These are phyloP conservation scores for Euclidia mi DNA, from an alignment of 2,888 invertebrate species.

Conservation along the genomic window DNA sequence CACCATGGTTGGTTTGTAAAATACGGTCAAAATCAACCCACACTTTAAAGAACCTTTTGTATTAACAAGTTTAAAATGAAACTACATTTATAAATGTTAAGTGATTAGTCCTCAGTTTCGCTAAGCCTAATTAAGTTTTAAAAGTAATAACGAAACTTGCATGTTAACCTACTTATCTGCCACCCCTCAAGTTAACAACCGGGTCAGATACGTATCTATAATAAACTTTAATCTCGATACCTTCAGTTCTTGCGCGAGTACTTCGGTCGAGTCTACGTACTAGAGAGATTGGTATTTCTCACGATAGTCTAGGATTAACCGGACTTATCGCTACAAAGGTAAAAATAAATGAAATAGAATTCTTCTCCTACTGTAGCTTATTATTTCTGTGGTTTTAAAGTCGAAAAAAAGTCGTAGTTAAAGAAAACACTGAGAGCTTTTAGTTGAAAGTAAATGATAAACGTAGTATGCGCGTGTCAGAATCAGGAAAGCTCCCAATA, in stretches of 20 bases:
- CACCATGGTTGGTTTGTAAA: too few species aligned
- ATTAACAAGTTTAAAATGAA: too few species aligned
- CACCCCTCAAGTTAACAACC: too few species aligned
- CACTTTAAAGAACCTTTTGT: too few species aligned
- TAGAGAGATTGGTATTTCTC: neutral
- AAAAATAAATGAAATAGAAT: constrained; percentile 16
- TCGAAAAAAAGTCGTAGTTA: constrained; percentile 6
- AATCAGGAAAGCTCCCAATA: too few species aligned
- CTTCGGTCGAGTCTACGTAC: neutral
- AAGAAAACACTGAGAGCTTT: neutral
- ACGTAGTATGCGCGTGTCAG: neutral
- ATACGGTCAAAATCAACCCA: too few species aligned
- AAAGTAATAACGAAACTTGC: too few species aligned
- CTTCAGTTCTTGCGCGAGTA: neutral
- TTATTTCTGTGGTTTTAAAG: neutral
- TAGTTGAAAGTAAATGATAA: constrained; percentile 9
- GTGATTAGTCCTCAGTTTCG: too few species aligned
- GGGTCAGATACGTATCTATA: neutral
- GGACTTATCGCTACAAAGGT: constrained; percentile 21
- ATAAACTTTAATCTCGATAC: neutral
- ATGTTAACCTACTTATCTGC: too few species aligned
- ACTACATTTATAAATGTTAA: too few species aligned
- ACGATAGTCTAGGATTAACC: constrained; percentile 25
- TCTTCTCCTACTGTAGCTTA: constrained; percentile 7
- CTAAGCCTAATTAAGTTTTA: too few species aligned